Conservation (phyloP, 2,888 invertebrate species). For the Strigamia crassipes region DNA sequence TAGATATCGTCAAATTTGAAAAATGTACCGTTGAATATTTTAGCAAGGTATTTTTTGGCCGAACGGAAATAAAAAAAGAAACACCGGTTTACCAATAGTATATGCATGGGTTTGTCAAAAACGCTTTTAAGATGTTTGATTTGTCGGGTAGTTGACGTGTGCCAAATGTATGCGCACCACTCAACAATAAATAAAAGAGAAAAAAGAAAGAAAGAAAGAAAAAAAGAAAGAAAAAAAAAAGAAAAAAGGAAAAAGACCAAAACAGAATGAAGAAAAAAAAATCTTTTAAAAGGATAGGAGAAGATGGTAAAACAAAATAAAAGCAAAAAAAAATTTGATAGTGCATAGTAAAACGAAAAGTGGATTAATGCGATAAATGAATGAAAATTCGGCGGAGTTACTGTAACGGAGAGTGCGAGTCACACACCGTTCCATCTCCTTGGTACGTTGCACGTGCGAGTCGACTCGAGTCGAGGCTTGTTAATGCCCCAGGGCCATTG, state of each 20-base stretch:
- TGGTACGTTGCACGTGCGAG: conserved; percentile 26
- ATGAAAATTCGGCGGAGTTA: conserved; percentile 24
- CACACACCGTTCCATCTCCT: conserved; percentile 29
- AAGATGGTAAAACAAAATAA: neutral
- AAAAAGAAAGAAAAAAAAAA: neutral
- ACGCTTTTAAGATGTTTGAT: neutral
- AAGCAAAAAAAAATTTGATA: neutral
- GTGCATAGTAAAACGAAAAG: neutral
- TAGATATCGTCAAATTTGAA: neutral
- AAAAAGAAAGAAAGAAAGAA: neutral
- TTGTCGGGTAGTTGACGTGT: neutral
- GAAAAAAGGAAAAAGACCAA: neutral
- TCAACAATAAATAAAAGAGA: neutral
- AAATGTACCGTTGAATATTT: conserved; percentile 23
- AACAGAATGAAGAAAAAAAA: neutral
- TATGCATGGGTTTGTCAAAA: neutral
- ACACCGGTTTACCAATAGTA: neutral
- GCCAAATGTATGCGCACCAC: neutral
- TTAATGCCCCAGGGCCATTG: conserved; percentile 26
- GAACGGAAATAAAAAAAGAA: conserved; percentile 8
- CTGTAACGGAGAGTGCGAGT: conserved; percentile 6
- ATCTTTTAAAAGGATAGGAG: neutral
- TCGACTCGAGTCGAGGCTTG: neutral
- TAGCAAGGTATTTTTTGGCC: neutral
- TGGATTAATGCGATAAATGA: conserved; percentile 18